Evolutionary conservation across 2,888 invertebrate genomes (phyloP).

Genomic region (Synanthedon tipuliformis): DNA sequence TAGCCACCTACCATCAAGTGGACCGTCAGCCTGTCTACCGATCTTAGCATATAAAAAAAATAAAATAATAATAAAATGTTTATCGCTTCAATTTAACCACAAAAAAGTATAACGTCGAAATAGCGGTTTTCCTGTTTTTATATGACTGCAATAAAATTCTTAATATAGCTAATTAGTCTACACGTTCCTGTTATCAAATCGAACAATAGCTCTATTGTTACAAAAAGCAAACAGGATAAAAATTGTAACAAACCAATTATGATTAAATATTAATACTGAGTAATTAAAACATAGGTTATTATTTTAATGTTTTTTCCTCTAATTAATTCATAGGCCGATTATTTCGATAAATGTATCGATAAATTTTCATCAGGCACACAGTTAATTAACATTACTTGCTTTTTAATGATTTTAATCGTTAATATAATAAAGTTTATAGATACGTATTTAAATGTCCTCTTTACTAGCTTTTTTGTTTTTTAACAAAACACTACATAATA

Average conservation of each 20-base stretch:
- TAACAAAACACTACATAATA: too few species aligned
- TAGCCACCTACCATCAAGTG: too few species aligned
- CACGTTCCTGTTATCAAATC: background rate
- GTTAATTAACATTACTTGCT: too few species aligned
- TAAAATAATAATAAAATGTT: too few species aligned
- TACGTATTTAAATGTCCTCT: too few species aligned
- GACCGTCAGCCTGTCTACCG: too few species aligned
- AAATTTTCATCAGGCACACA: too few species aligned
- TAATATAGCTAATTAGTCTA: conserved; percentile 1
- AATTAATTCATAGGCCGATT: conserved; percentile 3
- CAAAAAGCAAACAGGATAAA: conserved; percentile 1
- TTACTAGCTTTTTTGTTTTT: too few species aligned
- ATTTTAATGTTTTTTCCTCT: conserved; percentile 3
- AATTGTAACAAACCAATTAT: background rate
- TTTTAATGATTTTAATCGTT: too few species aligned
- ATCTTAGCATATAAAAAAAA: too few species aligned
- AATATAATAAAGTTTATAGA: too few species aligned
- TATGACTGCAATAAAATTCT: background rate
- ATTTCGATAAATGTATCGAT: conserved; percentile 2
- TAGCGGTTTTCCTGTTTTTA: conserved; percentile 10
- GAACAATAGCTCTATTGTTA: background rate
- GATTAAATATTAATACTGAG: background rate
- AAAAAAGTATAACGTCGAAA: conserved; percentile 3
- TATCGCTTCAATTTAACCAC: background rate
- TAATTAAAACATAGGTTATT: background rate